These are phyloP conservation scores for Phrynocephalus versicolor DNA, from an alignment of 2,113 vertebrate species.

Conservation along the genomic window DNA sequence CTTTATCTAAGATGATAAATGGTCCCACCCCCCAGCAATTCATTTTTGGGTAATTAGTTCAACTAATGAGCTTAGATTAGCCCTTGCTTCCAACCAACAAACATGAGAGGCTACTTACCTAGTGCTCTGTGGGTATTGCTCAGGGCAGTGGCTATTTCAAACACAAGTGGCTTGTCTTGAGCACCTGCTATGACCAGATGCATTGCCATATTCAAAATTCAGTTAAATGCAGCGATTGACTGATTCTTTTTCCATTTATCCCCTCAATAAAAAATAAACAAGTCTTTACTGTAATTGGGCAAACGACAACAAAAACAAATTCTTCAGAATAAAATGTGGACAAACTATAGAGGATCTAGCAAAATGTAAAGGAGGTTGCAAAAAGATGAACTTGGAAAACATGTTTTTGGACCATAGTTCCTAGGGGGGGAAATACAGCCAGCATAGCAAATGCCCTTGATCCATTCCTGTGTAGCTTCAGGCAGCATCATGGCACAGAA, in stretches of 20 bases:
- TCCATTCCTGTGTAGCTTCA: no score
- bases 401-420: no score
- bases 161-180: not conserved
- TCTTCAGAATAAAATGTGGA: not conserved
- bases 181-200: not conserved
- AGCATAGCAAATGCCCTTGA: no score
- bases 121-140: not conserved
- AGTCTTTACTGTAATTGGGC: constrained; percentile 23
- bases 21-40: constrained; percentile 65
- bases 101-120: constrained; percentile 54
- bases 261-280: no score
- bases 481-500: no score
- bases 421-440: no score
- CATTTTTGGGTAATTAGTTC: constrained; percentile 70
- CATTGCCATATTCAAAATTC: not conserved
- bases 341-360: not conserved
- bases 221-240: constrained; percentile 23
- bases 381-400: no score
- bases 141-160: constrained; percentile 8
- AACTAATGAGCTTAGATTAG: constrained; percentile 60
- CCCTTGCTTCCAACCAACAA: constrained; percentile 52
- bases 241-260: constrained; percentile 39
- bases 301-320: not conserved
- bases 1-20: constrained; percentile 68
- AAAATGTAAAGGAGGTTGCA: not conserved